A percentile compares a stretch with the other conserved stretches of the same genome.
Conservation (phyloP, 1,140 invertebrate species). For the Catajapyx aquilonaris region DNA sequence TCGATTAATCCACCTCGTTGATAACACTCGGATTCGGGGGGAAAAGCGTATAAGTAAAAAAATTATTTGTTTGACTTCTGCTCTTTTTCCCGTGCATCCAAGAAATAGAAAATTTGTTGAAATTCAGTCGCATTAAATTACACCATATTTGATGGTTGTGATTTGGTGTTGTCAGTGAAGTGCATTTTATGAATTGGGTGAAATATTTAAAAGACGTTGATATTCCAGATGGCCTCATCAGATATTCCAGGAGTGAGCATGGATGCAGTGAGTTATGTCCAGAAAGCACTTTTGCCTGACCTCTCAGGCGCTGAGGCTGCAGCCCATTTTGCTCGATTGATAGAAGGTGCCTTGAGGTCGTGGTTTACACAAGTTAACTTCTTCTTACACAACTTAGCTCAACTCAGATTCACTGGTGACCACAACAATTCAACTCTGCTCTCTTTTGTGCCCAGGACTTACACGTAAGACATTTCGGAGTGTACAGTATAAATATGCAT, state of each 20-base stretch:
- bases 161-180: too few relatives aligned
- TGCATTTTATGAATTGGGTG: too few relatives aligned
- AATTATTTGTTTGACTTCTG: too few relatives aligned
- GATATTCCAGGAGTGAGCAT: constrained; percentile 83
- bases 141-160: background rate
- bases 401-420: constrained; percentile 70
- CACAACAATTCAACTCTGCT: constrained; percentile 61
- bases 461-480: constrained; percentile 44
- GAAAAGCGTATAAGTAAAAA: too few relatives aligned
- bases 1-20: too few relatives aligned
- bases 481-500: too few relatives aligned
- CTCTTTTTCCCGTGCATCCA: too few relatives aligned
- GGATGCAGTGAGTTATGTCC: constrained; percentile 79
- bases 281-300: constrained; percentile 67
- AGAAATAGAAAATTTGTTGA: too few relatives aligned
- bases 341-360: constrained; percentile 63
- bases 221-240: constrained; percentile 70
- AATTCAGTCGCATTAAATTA: background rate
- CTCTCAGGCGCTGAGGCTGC: constrained; percentile 86
- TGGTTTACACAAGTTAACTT: constrained; percentile 95
- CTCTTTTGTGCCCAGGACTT: constrained; percentile 83
- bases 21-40: too few relatives aligned
- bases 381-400: constrained; percentile 90
- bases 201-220: constrained; percentile 5
- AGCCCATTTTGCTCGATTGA: constrained; percentile 76